These are phyloP conservation scores for Anolis carolinensis DNA, from an alignment of 2,113 vertebrate species.

Conservation along the genomic window DNA sequence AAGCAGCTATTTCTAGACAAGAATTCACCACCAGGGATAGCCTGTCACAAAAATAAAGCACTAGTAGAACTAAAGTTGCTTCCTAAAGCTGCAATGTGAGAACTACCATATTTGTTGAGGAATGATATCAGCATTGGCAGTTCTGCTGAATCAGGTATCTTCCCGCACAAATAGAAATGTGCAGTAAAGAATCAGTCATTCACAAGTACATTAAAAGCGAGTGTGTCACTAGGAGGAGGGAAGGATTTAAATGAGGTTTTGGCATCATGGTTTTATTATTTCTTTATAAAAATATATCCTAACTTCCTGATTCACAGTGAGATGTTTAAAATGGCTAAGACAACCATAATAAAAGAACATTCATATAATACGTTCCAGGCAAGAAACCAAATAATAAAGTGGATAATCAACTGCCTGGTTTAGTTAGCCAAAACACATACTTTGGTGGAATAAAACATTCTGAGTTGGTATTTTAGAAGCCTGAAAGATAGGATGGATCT, in stretches of 20 bases:
- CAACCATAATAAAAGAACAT: neutral
- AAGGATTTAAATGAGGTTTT: neutral
- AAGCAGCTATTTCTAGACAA: neutral
- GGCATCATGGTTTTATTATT: neutral
- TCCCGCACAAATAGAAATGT: neutral
- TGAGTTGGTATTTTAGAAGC: neutral
- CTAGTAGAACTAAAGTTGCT: neutral
- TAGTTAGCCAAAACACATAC: neutral
- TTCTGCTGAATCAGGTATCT: slow-evolving; percentile 42
- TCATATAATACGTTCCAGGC: neutral
- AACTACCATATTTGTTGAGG: neutral
- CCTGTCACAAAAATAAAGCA: neutral
- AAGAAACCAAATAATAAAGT: neutral
- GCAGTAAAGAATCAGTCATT: slow-evolving; percentile 12
- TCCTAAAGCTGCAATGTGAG: neutral
- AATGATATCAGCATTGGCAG: neutral
- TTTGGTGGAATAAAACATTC: neutral
- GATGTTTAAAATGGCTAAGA: neutral
- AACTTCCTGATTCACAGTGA: neutral
- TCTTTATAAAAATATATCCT: neutral
- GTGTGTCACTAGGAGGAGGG: neutral
- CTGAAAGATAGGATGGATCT: neutral
- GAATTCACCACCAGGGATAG: slow-evolving; percentile 12
- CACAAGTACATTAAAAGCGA: slow-evolving; percentile 3
- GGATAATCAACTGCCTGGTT: neutral